Percentiles rank a stretch among this genome's conserved stretches.
phyloP scores from a whole-genome alignment of 1,140 invertebrate species.

The Eurosta solidaginis region DNA sequence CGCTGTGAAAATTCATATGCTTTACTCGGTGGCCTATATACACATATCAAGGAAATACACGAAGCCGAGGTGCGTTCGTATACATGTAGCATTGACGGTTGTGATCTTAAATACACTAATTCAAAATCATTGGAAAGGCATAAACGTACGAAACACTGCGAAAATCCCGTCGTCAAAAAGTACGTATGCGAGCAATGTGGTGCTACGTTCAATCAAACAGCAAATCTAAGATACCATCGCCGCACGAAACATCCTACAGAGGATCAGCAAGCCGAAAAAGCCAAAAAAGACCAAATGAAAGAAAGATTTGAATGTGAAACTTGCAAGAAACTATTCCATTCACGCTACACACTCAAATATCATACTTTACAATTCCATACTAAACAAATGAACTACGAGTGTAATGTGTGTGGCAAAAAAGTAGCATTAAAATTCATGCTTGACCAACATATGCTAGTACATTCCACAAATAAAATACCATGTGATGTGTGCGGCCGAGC shows the following conservation, averaged over 20 bases:
- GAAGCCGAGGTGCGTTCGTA: conserved; percentile 41
- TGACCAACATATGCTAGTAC: conserved; percentile 54
- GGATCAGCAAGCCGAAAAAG: conserved; percentile 39
- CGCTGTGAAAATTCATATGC: conserved; percentile 53
- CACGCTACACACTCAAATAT: conserved; percentile 52
- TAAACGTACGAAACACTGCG: conserved; percentile 48
- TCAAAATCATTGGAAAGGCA: conserved; percentile 51
- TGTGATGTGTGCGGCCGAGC: conserved; percentile 54
- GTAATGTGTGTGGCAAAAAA: conserved; percentile 50
- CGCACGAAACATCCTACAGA: conserved; percentile 53
- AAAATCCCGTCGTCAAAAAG: conserved; percentile 20
- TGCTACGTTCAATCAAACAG: conserved; percentile 51
- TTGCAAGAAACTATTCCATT: conserved; percentile 54
- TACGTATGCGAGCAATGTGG: conserved; percentile 54
- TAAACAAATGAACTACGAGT: conserved; percentile 42
- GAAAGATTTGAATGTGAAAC: conserved; percentile 43
- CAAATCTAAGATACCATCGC: conserved; percentile 49
- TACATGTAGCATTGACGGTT: conserved; percentile 44
- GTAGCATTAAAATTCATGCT: conserved; percentile 57
- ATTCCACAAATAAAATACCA: conserved; percentile 48
- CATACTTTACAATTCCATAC: conserved; percentile 51
- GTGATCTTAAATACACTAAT: conserved; percentile 50
- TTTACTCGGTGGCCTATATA: conserved; percentile 54
- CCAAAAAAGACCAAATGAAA: conserved; percentile 35
- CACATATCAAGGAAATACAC: conserved; percentile 53